A percentile compares a stretch with the other conserved stretches of the same genome.
These are phyloP conservation scores for Zootermopsis nevadensis DNA, from an alignment of 2,888 invertebrate genomes.

Conservation along the genomic window DNA sequence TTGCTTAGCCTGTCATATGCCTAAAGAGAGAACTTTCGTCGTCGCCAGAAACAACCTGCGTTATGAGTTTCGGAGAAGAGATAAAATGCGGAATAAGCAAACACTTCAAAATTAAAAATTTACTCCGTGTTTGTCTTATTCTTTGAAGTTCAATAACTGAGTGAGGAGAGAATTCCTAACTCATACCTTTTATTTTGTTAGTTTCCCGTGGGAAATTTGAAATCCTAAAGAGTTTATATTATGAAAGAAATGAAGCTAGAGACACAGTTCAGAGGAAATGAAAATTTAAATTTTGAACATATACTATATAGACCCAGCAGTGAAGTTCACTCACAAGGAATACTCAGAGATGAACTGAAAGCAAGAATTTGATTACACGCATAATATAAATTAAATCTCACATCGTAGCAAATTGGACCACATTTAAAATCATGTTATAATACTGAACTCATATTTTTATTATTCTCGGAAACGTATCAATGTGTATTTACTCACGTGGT, in stretches of 20 bases:
- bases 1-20: too few species aligned
- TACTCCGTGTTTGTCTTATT: neutral
- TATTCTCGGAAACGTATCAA: too few species aligned
- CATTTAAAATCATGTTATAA: too few species aligned
- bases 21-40: too few species aligned
- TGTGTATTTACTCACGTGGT: too few species aligned
- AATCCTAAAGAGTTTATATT: neutral
- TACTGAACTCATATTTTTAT: too few species aligned
- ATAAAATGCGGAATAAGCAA: neutral
- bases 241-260: neutral
- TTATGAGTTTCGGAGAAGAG: neutral
- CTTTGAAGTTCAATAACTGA: constrained; percentile 25
- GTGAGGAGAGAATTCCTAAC: neutral
- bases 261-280: neutral
- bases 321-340: too few species aligned
- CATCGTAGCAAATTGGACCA: too few species aligned
- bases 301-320: neutral
- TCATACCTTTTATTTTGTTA: constrained; percentile 21
- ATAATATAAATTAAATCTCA: too few species aligned
- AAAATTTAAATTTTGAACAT: neutral
- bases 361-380: too few species aligned
- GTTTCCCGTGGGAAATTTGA: constrained; percentile 38
- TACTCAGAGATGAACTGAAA: too few species aligned
- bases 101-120: neutral
- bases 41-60: too few species aligned